These are phyloP conservation scores for Eupithecia inturbata DNA, from an alignment of 2,888 invertebrate genomes.

Conservation along the genomic window DNA sequence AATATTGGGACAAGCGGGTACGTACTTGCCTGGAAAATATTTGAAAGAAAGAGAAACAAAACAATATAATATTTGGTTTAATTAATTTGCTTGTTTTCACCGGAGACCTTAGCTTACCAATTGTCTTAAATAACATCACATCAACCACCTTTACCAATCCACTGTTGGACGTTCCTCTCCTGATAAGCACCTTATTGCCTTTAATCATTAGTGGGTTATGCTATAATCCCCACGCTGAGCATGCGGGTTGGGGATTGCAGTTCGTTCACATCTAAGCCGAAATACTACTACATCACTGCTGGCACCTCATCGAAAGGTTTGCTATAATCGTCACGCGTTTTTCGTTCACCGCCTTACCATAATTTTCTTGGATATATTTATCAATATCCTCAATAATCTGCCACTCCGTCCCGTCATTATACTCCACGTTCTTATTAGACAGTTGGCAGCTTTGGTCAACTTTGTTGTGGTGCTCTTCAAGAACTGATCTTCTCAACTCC, in stretches of 20 bases:
- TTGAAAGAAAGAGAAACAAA: not conserved
- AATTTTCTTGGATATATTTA: constrained; percentile 39
- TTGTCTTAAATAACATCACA: too few species aligned
- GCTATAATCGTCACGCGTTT: too few species aligned
- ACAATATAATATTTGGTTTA: too few species aligned
- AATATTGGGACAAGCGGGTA: not conserved
- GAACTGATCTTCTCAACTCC: not conserved
- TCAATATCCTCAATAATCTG: constrained; percentile 57
- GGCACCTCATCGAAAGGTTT: too few species aligned
- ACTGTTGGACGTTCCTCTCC: not conserved
- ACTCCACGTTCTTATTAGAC: not conserved
- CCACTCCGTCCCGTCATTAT: constrained; percentile 48
- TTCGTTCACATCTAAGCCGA: too few species aligned
- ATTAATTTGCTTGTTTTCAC: too few species aligned
- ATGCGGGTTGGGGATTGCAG: not conserved
- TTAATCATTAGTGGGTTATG: not conserved
- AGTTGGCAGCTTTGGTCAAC: not conserved
- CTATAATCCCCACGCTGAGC: not conserved
- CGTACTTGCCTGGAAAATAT: constrained; percentile 2
- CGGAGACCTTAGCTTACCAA: too few species aligned
- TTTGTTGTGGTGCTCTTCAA: not conserved
- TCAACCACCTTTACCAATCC: not conserved
- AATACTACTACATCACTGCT: too few species aligned
- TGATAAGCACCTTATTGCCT: not conserved
- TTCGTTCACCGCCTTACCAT: not conserved